These are phyloP conservation scores for Orientallactaga bullata DNA, from an alignment of 2,113 vertebrate genomes.

Conservation along the genomic window DNA sequence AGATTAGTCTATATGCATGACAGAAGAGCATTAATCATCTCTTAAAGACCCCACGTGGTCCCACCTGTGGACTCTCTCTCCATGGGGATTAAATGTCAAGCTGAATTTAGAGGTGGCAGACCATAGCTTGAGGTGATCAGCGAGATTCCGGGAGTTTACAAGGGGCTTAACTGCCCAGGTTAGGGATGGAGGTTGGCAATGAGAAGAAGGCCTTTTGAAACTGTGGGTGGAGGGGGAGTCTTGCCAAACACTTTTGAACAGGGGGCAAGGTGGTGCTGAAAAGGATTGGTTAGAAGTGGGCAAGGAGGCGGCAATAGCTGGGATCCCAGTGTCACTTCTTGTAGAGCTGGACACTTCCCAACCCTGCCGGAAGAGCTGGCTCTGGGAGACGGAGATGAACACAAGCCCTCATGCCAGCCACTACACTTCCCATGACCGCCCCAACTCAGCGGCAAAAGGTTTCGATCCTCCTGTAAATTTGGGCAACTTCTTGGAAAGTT, in stretches of 20 bases:
- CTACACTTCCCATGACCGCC: not conserved
- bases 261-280: not conserved
- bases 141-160: not conserved
- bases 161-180: not conserved
- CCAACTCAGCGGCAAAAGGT: not conserved
- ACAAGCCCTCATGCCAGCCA: not conserved
- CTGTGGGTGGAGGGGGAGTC: not conserved
- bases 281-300: not conserved
- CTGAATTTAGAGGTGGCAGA: not conserved
- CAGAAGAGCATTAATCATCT: not conserved
- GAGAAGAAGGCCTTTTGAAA: rapidly evolving
- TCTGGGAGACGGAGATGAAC: not conserved
- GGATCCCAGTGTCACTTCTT: not conserved
- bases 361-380: not conserved
- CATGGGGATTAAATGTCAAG: not conserved
- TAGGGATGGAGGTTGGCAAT: too few relatives aligned
- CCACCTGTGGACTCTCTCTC: not conserved
- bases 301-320: not conserved
- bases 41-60: not conserved
- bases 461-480: not conserved
- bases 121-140: not conserved
- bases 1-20: not conserved
- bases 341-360: not conserved
- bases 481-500: not conserved
- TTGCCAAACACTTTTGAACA: not conserved